Evolutionary conservation across 37 sponge, comb jelly and placozoan genomes (phyloP), one percentile per base, ranked within the genome.

Genomic region (Trichoplax adhaerens): DNA sequence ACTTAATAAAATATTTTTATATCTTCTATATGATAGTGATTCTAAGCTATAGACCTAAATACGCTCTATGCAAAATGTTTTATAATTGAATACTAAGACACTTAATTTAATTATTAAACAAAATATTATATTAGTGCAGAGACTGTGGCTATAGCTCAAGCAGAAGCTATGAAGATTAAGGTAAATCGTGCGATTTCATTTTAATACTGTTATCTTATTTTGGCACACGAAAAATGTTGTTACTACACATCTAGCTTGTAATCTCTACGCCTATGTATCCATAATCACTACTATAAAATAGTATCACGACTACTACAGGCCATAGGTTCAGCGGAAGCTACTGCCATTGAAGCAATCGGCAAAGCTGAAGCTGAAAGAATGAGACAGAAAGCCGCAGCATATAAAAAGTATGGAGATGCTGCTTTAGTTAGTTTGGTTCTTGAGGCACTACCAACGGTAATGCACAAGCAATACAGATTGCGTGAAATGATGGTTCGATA

Each of bases 371-470:
- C 78, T 3, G 73, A 76, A 65, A 69, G 55, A 71, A 77, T 77
- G 78, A 77, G 78, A 68, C 78, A 77, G 73, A 77, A 77, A 48
- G 78, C 78, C 48, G 10, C 73, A 58, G 78, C 78, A 8, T 77
- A 77, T 65, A 77, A 77, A 47, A 63, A 77, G 78, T 77, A 77
- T 63, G 78, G 78, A 57, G 78, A 77, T 47, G 78, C 78, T 4
- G 78, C 78, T 55, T 74, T 77, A 58, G 73, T 77, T 70, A 57
- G 59, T 5, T 71, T 77, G 29, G 57, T 77, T 8, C 48, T 77
- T 59, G 78, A 77, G 53, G 12, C 54, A n/a, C 74, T 77, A 56
- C 78, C 78, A 47, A 77, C 72, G 72, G 78, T 77, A 53, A 5
- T 58, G 46, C 29, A 29, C 29, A 29, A 29, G 29, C 29, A 29